phyloP scores from a whole-genome alignment of 2,113 vertebrate species.

The Euleptes europaea region DNA sequence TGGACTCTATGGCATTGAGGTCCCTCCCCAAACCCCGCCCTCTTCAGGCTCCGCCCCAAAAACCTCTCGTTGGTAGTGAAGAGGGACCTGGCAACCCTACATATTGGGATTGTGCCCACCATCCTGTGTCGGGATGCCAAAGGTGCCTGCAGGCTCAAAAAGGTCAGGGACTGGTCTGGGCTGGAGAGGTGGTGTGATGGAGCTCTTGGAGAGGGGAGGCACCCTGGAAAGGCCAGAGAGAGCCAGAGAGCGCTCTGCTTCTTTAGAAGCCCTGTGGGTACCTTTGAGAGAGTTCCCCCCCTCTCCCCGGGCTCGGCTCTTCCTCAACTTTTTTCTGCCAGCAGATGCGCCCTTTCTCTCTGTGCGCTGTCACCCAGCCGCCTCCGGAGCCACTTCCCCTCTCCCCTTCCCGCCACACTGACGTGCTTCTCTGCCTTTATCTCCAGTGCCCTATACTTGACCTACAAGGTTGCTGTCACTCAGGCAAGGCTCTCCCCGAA shows the following conservation, averaged over 20 bases:
- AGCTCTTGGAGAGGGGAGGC: too few relatives aligned
- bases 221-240: neutral
- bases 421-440: neutral
- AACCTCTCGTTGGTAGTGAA: too few relatives aligned
- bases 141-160: too few relatives aligned
- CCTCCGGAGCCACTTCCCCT: neutral
- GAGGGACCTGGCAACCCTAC: too few relatives aligned
- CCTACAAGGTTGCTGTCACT: neutral
- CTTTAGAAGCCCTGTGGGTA: slow-evolving; percentile 41
- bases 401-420: slow-evolving; percentile 7
- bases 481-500: slow-evolving; percentile 33
- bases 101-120: too few relatives aligned
- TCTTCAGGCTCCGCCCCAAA: too few relatives aligned
- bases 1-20: too few relatives aligned
- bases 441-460: slow-evolving; percentile 3
- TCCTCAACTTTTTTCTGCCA: slow-evolving; percentile 18
- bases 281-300: slow-evolving; percentile 75
- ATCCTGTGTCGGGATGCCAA: too few relatives aligned
- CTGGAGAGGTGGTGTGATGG: too few relatives aligned
- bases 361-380: neutral
- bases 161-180: too few relatives aligned
- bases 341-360: slow-evolving; percentile 33
- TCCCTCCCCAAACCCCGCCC: too few relatives aligned
- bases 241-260: slow-evolving; percentile 11
- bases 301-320: slow-evolving; percentile 26